These are phyloP conservation scores for Teleogryllus oceanicus DNA, from an alignment of 2,888 invertebrate species.

Conservation along the genomic window DNA sequence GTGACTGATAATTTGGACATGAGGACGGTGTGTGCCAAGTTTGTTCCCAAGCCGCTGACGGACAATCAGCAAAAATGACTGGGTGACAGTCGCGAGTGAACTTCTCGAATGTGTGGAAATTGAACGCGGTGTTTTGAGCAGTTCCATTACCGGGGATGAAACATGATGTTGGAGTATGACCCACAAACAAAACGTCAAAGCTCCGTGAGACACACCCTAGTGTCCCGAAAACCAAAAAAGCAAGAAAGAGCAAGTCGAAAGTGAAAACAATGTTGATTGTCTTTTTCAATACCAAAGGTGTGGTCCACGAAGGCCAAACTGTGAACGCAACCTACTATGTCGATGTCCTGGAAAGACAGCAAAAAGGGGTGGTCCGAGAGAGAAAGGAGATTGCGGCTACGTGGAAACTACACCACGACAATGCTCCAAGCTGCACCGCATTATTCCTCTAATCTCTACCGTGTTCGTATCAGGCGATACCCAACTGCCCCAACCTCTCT, in stretches of 20 bases:
- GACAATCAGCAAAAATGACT: no score
- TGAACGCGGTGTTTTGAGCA: no score
- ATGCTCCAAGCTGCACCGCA: neutral
- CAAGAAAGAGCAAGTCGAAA: neutral
- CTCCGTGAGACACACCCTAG: no score
- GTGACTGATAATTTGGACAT: no score
- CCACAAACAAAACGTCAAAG: no score
- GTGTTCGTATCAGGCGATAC: neutral
- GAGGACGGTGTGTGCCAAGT: no score
- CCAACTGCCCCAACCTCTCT: neutral
- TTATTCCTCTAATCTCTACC: neutral
- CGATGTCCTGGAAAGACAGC: neutral
- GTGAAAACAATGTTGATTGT: neutral
- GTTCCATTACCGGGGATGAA: no score
- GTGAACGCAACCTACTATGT: neutral
- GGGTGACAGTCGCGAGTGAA: no score
- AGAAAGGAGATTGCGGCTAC: neutral
- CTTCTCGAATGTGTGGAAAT: no score
- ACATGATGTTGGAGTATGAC: no score
- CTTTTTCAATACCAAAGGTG: neutral
- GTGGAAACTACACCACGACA: neutral
- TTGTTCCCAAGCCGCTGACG: no score
- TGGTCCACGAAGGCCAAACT: neutral
- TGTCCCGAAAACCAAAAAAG: neutral
- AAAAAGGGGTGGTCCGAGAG: neutral